Percentiles rank a stretch among this genome's conserved stretches.
Evolutionary conservation across 2,888 invertebrate genomes (phyloP).

Genomic region (Myopa tessellatipennis): DNA sequence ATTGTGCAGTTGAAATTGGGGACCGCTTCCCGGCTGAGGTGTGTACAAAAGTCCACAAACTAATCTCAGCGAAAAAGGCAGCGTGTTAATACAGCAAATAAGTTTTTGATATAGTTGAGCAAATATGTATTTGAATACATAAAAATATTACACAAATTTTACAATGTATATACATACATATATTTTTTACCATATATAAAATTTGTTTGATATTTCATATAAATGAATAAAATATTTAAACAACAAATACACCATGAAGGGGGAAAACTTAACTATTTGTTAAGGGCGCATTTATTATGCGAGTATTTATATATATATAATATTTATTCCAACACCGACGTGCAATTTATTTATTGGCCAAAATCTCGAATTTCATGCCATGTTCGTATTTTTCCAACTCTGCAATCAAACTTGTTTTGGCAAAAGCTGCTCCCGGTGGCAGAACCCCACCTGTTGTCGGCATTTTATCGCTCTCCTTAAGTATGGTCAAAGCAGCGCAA

Average conservation of each 20-base stretch:
- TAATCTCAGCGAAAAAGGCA: constrained; percentile 47
- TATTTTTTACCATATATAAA: no score
- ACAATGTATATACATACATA: no score
- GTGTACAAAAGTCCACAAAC: constrained; percentile 72
- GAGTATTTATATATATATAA: no score
- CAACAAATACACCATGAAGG: background rate
- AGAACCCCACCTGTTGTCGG: constrained; percentile 88
- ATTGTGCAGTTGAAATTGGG: constrained; percentile 74
- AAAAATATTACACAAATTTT: background rate
- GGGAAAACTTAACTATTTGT: background rate
- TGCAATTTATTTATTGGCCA: constrained; percentile 60
- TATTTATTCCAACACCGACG: background rate
- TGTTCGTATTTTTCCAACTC: constrained; percentile 75
- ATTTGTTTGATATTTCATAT: background rate
- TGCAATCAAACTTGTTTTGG: constrained; percentile 81
- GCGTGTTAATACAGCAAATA: background rate
- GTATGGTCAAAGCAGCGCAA: constrained; percentile 78
- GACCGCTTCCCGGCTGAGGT: constrained; percentile 78
- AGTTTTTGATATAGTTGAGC: background rate
- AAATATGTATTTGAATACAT: background rate
- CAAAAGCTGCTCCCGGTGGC: constrained; percentile 88
- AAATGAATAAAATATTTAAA: background rate
- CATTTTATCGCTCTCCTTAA: constrained; percentile 81
- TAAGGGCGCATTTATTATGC: background rate
- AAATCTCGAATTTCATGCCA: constrained; percentile 78